Conservation (phyloP, 2,113 vertebrate species). For the Otus sunia region DNA sequence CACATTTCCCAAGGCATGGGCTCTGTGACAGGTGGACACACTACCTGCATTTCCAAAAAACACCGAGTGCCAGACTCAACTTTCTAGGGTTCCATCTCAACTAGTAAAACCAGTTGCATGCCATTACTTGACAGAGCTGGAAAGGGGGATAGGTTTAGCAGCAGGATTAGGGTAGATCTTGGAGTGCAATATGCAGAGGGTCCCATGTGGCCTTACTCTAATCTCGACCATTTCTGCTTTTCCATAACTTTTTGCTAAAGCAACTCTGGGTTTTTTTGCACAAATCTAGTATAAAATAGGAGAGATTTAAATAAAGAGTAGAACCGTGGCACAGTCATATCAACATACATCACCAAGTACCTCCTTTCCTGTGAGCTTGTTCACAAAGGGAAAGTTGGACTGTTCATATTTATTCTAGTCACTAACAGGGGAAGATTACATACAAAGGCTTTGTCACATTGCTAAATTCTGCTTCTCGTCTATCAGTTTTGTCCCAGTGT, state of each 20-base stretch:
- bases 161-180: neutral
- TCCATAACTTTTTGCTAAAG: neutral
- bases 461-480: neutral
- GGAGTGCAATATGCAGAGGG: neutral
- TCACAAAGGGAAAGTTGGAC: neutral
- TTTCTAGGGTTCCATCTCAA: neutral
- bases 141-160: neutral
- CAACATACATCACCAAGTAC: neutral
- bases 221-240: neutral
- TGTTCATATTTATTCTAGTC: neutral
- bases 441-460: neutral
- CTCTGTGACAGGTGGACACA: neutral
- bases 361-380: neutral
- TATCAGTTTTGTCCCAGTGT: neutral
- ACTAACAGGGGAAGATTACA: neutral
- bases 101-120: neutral
- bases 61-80: neutral
- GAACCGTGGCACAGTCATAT: neutral
- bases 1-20: neutral
- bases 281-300: neutral
- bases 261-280: neutral
- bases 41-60: neutral
- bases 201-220: neutral
- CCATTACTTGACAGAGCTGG: neutral
- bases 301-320: neutral